Percentiles rank a stretch among this genome's conserved stretches.
These are phyloP conservation scores for Catocala fraxini DNA, from an alignment of 2,888 invertebrate genomes.

Conservation along the genomic window DNA sequence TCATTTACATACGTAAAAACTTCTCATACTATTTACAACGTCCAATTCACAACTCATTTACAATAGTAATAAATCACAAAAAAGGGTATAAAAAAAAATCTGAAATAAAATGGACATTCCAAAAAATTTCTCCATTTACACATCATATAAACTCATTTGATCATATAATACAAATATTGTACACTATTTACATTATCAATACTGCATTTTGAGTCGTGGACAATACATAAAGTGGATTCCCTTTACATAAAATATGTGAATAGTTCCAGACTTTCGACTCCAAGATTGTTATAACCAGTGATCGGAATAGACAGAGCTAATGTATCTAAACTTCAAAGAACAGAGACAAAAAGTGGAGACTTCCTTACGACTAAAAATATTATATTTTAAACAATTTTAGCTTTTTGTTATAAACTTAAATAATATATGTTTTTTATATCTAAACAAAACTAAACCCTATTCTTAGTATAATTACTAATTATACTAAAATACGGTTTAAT, in stretches of 20 bases:
- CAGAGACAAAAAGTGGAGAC: too few relatives aligned
- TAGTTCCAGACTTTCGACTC: not conserved
- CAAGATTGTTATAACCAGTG: not conserved
- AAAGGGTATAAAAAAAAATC: constrained; percentile 59
- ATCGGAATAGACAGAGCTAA: too few relatives aligned
- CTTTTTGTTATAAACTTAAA: too few relatives aligned
- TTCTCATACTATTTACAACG: constrained; percentile 73
- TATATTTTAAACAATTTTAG: too few relatives aligned
- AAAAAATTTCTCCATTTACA: constrained; percentile 59
- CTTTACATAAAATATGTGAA: not conserved
- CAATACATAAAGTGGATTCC: constrained; percentile 10
- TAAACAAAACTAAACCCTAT: too few relatives aligned
- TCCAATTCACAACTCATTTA: constrained; percentile 69
- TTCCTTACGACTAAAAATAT: too few relatives aligned
- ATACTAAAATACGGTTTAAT: too few relatives aligned
- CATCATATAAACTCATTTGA: constrained; percentile 48
- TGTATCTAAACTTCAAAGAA: too few relatives aligned
- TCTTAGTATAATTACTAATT: too few relatives aligned
- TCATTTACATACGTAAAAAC: constrained; percentile 76
- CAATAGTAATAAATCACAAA: constrained; percentile 60
- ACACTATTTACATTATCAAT: constrained; percentile 58
- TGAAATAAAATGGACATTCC: constrained; percentile 63
- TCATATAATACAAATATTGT: constrained; percentile 51
- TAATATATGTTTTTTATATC: too few relatives aligned
- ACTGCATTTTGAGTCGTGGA: constrained; percentile 46